These are phyloP conservation scores for Haemorhous mexicanus DNA, from an alignment of 2,113 vertebrate species.

Conservation along the genomic window DNA sequence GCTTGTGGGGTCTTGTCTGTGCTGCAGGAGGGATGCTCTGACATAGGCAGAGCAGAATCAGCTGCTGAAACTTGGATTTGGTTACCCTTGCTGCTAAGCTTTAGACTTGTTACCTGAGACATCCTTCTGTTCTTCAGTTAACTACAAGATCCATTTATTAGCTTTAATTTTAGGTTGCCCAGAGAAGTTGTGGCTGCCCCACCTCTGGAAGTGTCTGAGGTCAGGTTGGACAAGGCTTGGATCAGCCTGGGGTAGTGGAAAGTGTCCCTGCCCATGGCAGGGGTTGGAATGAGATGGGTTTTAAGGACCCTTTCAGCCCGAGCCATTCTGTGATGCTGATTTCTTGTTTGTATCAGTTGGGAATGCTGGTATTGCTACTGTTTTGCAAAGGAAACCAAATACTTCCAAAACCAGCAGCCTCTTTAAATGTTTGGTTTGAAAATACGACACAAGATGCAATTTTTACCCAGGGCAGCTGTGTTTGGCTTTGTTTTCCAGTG, in stretches of 20 bases:
- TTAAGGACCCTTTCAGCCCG: not conserved
- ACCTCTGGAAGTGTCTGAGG: not conserved
- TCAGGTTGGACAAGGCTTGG: not conserved
- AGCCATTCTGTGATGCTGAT: not conserved
- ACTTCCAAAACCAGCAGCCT: not conserved
- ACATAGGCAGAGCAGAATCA: not conserved
- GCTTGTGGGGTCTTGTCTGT: not conserved
- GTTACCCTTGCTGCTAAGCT: not conserved
- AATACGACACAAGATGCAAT: conserved; percentile 7
- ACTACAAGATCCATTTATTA: not conserved
- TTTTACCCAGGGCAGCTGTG: conserved; percentile 26
- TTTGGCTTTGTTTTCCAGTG: conserved; percentile 39
- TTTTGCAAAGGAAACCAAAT: not conserved
- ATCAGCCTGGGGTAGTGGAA: not conserved
- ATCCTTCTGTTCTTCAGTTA: not conserved
- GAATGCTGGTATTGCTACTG: not conserved
- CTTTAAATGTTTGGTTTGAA: conserved; percentile 37
- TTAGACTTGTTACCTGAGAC: not conserved
- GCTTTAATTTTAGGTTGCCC: not conserved
- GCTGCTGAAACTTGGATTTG: not conserved
- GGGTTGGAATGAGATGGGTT: not conserved
- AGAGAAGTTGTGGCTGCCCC: not conserved
- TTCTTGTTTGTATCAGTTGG: not conserved
- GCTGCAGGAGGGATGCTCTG: not conserved
- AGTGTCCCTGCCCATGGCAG: not conserved